Base-by-base conservation (phyloP, 2,113 vertebrate genomes). In the Triplophysa rosa region DNA sequence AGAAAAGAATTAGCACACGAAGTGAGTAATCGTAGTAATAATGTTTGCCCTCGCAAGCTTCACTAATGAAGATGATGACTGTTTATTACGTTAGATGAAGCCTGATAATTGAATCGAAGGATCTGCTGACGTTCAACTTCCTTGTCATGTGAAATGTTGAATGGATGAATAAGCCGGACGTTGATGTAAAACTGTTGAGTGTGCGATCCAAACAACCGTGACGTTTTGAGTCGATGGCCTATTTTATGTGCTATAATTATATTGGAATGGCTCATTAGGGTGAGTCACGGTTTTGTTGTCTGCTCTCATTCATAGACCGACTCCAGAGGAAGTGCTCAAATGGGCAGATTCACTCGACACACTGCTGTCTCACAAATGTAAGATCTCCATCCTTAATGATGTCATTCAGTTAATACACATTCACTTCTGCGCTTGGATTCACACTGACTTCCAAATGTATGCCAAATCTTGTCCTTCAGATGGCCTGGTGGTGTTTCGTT, bases 301-400 rank as follows among this genome's bases (percentile, higher is more conserved):
- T 84, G 45, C 76, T 84, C 84, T 84, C n/a, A 12, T 80, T 81
- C 45, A 1, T 89, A 98, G 96, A 83, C 96, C 95, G 0, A 86
- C 90, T 73, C 89, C 91, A 0, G 93, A 91, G 77, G 96, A 98
- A 88, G 95, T 95, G 0, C 89, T 94, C 56, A 93, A 92, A 83
- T 98, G 97, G 97, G 94, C 93, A 0, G 94, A 96, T 79, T 95
- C 94, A 68, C 89, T 98, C 85, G 94, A 98, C 78, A 93, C 94
- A 81, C 90, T 99, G 86, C 93, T 98, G 82, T 89, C 93, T 84
- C 95, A 97, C 88, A 96, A 95, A 90, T 96, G 97, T 98, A 88
- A 94, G 94, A 91, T 56, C 40, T 29, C 19, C 16, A 19, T 54
- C 49, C 67, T 54, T 17, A 45, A 12, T 70, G 24, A 2, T 54